Evolutionary conservation across 2,113 vertebrate genomes (phyloP).

Genomic region (Clarias macrocephalus): DNA sequence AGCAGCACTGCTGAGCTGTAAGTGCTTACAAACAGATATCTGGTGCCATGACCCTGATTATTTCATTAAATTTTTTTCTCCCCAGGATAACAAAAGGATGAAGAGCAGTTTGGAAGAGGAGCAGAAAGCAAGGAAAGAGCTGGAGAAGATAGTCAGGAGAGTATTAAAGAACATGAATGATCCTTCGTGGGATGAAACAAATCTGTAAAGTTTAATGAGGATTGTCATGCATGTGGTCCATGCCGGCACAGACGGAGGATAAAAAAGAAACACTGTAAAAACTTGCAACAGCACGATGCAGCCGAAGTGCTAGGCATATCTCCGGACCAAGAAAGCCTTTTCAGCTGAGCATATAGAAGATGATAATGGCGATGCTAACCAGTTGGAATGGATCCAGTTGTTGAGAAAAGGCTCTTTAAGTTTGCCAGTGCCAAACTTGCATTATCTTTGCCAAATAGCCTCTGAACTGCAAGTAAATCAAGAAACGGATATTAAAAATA

Average conservation of each 20-base stretch:
- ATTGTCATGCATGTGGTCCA: slow-evolving; percentile 8
- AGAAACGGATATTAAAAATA: slow-evolving; percentile 15
- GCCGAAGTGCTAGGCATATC: slow-evolving; percentile 7
- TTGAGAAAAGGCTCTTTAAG: slow-evolving; percentile 29
- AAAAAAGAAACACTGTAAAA: not conserved
- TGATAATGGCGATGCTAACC: not conserved
- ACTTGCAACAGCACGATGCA: not conserved
- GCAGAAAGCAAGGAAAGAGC: slow-evolving; percentile 90
- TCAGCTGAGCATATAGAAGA: slow-evolving; percentile 2
- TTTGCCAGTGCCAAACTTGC: slow-evolving; percentile 49
- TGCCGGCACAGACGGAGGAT: not conserved
- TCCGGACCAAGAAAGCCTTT: slow-evolving; percentile 45
- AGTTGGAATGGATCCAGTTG: slow-evolving; percentile 15
- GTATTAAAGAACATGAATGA: slow-evolving; percentile 94
- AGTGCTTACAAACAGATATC: not conserved
- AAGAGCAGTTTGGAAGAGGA: slow-evolving; percentile 94
- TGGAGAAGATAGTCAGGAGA: slow-evolving; percentile 89
- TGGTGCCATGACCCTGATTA: slow-evolving; percentile 28
- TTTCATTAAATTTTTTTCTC: not conserved
- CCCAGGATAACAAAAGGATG: slow-evolving; percentile 97
- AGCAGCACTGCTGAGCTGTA: not conserved
- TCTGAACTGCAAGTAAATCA: slow-evolving; percentile 22
- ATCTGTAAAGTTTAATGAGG: slow-evolving; percentile 75
- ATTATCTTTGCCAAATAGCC: slow-evolving; percentile 36
- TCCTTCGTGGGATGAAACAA: slow-evolving; percentile 95